Evolutionary conservation across 2,113 vertebrate species (phyloP).

Genomic region (Tichodroma muraria): DNA sequence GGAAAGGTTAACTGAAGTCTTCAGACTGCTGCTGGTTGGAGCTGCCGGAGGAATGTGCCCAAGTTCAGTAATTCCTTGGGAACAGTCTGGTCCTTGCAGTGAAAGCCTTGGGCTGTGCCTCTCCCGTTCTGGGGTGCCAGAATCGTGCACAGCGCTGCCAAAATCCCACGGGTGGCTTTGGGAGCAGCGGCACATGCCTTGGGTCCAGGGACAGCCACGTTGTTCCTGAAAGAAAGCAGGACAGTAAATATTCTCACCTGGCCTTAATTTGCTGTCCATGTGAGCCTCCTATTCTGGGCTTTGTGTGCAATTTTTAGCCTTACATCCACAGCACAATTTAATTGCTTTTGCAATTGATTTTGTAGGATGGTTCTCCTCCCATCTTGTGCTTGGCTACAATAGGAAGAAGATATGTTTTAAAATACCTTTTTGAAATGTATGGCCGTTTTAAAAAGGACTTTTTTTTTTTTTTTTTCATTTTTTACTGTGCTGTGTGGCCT

Average conservation of each 20-base stretch:
- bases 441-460: not conserved
- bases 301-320: not conserved
- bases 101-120: not conserved
- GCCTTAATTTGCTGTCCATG: not conserved
- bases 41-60: not conserved
- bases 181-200: not conserved
- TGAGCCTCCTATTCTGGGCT: not conserved
- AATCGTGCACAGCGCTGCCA: not conserved
- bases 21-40: not conserved
- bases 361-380: not conserved
- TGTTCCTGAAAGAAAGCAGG: not conserved
- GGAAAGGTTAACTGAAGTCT: too few relatives aligned
- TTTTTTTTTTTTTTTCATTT: not conserved
- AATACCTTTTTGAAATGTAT: not conserved
- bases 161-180: fast-evolving
- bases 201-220: not conserved
- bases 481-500: not conserved
- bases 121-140: not conserved
- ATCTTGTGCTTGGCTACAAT: not conserved
- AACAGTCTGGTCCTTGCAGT: not conserved
- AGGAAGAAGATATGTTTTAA: not conserved
- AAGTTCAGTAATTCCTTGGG: not conserved
- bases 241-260: not conserved
- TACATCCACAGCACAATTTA: not conserved
- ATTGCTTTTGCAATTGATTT: not conserved